Evolutionary conservation across 2,113 vertebrate genomes (phyloP), one percentile per base, ranked within the genome.

Genomic region (Apistogramma diplotaenia): DNA sequence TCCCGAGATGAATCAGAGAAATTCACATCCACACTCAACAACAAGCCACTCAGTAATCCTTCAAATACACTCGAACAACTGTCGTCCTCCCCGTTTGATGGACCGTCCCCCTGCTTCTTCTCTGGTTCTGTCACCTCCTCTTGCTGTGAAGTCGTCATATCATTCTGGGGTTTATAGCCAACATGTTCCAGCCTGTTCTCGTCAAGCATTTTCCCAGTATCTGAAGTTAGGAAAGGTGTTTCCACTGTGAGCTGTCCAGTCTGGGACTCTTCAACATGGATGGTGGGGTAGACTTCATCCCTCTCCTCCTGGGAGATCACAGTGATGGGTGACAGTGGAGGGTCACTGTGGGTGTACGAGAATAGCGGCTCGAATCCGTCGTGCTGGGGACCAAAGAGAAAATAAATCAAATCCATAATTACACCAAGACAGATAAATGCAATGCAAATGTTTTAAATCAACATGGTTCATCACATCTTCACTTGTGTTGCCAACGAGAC

Each of bases 321-420:
- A 70, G 85, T 93, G 74, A 96, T 84, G 27, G 92, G 88, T 9
- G 95, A 94, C 49, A 95, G 82, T 0, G 92, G 94, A 12, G 95
- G 95, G 85, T 96, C 95, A 11, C 29, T 87, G 40, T 86, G 53
- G 13, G 11, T 67, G 19, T 74, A 83, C 0, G 62, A 78, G 87
- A 94, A 91, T 33, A 70, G 72, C 1, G 29, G 74, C 37, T 90
- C 85, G 29, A 25, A 51, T 35, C 78, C 43, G 0, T 93, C 82
- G 18, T 92, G 76, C 94, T 95, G 83, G 18, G 29, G 55, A 65
- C 4, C 23, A 61, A 85, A 85, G 46, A 61, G 54, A 2, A 21
- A 53, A 21, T 71, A 70, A 4, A 23, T 40, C 6, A 72, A 74
- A 65, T 11, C 5, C 8, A 53, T 25, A 18, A 5, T 62, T 53